phyloP scores from a whole-genome alignment of 2,888 invertebrate species.

The Copidosoma aretas region DNA sequence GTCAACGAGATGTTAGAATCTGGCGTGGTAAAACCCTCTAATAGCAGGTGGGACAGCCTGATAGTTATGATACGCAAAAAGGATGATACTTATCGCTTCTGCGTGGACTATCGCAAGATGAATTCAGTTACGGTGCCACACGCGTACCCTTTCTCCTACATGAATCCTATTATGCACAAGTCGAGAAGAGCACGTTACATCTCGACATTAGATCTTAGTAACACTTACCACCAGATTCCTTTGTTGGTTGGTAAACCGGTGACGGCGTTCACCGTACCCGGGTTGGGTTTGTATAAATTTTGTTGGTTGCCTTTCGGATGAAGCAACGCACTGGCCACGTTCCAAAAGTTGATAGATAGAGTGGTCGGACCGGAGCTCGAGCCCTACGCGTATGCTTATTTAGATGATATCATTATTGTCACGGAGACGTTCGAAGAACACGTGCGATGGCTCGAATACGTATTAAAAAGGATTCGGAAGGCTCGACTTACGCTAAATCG shows the following conservation, averaged over 20 bases:
- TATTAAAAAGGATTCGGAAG: slow-evolving; percentile 17
- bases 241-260: slow-evolving; percentile 34
- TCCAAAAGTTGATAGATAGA: slow-evolving; percentile 41
- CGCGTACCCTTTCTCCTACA: slow-evolving; percentile 39
- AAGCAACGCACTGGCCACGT: slow-evolving; percentile 41
- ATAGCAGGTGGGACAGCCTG: not conserved
- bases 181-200: slow-evolving; percentile 44
- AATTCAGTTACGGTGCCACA: slow-evolving; percentile 47
- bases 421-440: slow-evolving; percentile 42
- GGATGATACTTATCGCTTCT: slow-evolving; percentile 10
- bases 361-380: slow-evolving; percentile 43
- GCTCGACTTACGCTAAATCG: slow-evolving; percentile 35
- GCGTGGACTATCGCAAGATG: slow-evolving; percentile 42
- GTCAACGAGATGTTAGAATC: too few species aligned
- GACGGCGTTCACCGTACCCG: slow-evolving; percentile 44
- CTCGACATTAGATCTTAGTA: slow-evolving; percentile 41
- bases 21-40: not conserved
- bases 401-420: slow-evolving; percentile 42
- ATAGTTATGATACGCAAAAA: not conserved
- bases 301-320: slow-evolving; percentile 35
- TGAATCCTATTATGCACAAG: slow-evolving; percentile 46
- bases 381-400: slow-evolving; percentile 36
- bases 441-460: slow-evolving; percentile 10
- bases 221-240: slow-evolving; percentile 42
- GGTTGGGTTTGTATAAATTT: slow-evolving; percentile 44